Conservation (phyloP, 2,888 invertebrate species). For the Carcina quercana region DNA sequence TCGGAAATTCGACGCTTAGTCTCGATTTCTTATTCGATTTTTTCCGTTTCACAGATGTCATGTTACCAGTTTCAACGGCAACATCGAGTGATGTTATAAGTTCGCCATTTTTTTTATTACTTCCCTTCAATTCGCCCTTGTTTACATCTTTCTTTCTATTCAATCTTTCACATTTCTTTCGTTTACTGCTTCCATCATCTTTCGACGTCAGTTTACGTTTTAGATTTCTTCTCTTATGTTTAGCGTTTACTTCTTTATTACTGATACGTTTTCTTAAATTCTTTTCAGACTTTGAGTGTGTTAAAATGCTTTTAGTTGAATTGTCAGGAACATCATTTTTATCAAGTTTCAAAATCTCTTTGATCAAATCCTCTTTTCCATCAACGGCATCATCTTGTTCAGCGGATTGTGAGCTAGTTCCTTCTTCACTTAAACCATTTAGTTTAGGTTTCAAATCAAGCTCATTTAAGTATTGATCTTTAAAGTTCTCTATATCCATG, state of each 20-base stretch:
- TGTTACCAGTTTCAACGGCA: too few relatives aligned
- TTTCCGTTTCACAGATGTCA: too few relatives aligned
- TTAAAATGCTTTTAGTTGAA: too few relatives aligned
- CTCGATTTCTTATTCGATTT: constrained; percentile 15
- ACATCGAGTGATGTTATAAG: too few relatives aligned
- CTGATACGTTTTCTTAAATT: too few relatives aligned
- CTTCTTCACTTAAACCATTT: constrained; percentile 20
- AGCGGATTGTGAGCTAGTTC: too few relatives aligned
- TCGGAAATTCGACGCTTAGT: constrained; percentile 13
- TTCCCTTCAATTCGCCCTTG: constrained; percentile 4
- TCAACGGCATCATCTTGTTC: too few relatives aligned
- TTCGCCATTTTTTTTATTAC: too few relatives aligned
- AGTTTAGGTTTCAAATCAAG: too few relatives aligned
- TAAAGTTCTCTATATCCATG: constrained; percentile 49
- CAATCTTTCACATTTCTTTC: neutral
- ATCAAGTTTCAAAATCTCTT: constrained; percentile 16
- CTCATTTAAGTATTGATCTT: constrained; percentile 46
- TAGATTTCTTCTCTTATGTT: neutral
- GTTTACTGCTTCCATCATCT: neutral
- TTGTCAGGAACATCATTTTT: too few relatives aligned
- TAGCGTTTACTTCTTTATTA: neutral
- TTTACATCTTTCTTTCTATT: neutral
- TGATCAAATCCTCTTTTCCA: too few relatives aligned
- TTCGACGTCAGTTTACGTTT: neutral
- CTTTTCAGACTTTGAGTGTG: too few relatives aligned